These are phyloP conservation scores for Sesia bembeciformis DNA, from an alignment of 2,888 invertebrate species.

Conservation along the genomic window DNA sequence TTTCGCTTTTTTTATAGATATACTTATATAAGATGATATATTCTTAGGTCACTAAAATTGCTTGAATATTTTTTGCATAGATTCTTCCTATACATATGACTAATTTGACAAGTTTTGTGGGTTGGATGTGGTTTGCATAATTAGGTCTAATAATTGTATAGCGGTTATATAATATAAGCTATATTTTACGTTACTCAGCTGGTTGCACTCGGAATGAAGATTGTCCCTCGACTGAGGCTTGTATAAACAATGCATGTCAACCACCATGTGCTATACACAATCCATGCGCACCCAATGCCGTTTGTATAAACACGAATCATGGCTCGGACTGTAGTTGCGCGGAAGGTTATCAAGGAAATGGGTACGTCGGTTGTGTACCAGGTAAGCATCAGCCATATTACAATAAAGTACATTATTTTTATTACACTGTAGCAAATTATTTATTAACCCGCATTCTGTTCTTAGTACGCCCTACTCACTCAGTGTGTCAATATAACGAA, in stretches of 20 bases:
- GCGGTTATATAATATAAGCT: slow-evolving; percentile 4
- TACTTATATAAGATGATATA: no score
- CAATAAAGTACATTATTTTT: no score
- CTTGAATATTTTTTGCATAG: no score
- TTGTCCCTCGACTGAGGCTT: slow-evolving; percentile 89
- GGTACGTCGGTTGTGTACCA: slow-evolving; percentile 85
- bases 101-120: no score
- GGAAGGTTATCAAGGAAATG: slow-evolving; percentile 91
- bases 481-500: slow-evolving; percentile 90
- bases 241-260: slow-evolving; percentile 88
- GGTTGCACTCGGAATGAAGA: slow-evolving; percentile 91
- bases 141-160: background rate
- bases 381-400: slow-evolving; percentile 63
- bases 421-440: background rate
- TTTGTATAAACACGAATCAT: slow-evolving; percentile 91
- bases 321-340: slow-evolving; percentile 89
- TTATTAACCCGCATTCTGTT: slow-evolving; percentile 11
- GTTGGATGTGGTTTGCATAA: no score
- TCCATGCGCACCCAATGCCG: slow-evolving; percentile 87
- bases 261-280: slow-evolving; percentile 90
- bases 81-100: no score
- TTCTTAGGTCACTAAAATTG: no score
- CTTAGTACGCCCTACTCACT: slow-evolving; percentile 46
- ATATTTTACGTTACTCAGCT: slow-evolving; percentile 73
- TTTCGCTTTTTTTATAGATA: no score